phyloP scores from a whole-genome alignment of 2,797 vertebrate genomes.

The Ptychobarbus kaznakovi region DNA sequence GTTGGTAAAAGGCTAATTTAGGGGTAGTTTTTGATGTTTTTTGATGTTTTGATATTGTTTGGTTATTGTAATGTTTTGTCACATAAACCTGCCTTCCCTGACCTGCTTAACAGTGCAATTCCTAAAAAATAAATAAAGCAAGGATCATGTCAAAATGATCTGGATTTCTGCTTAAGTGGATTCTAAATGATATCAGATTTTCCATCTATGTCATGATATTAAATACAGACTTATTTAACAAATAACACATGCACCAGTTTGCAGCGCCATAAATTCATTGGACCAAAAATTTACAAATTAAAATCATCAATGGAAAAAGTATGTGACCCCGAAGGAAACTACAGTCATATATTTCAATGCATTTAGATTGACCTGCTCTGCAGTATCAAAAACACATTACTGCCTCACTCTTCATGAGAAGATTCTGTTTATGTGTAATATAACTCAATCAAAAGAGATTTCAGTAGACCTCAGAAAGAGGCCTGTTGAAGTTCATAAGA shows the following conservation, averaged over 20 bases:
- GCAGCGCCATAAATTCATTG: background rate
- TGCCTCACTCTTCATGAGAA: background rate
- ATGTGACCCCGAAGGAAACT: background rate
- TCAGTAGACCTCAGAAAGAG: slow-evolving; percentile 1
- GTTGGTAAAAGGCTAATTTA: background rate
- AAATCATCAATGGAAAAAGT: background rate
- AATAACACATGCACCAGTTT: slow-evolving; percentile 13
- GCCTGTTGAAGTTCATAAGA: slow-evolving; percentile 31
- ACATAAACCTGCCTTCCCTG: background rate
- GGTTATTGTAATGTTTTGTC: background rate
- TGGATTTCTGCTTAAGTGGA: slow-evolving; percentile 3
- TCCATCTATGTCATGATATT: slow-evolving; percentile 21
- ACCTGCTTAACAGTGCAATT: background rate
- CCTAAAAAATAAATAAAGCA: background rate
- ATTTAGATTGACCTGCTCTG: background rate
- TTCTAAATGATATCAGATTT: background rate
- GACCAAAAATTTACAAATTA: slow-evolving; percentile 9
- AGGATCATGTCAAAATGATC: background rate
- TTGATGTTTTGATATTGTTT: background rate
- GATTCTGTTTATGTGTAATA: slow-evolving; percentile 25
- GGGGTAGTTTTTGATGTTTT: background rate
- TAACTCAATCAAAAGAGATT: slow-evolving; percentile 38
- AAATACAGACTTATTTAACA: slow-evolving; percentile 22
- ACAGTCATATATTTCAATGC: background rate
- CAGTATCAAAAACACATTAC: slow-evolving; percentile 8